A percentile compares a stretch with the other conserved stretches of the same genome.
phyloP scores from a whole-genome alignment of 2,797 vertebrate species.

The Eleutherodactylus coqui region DNA sequence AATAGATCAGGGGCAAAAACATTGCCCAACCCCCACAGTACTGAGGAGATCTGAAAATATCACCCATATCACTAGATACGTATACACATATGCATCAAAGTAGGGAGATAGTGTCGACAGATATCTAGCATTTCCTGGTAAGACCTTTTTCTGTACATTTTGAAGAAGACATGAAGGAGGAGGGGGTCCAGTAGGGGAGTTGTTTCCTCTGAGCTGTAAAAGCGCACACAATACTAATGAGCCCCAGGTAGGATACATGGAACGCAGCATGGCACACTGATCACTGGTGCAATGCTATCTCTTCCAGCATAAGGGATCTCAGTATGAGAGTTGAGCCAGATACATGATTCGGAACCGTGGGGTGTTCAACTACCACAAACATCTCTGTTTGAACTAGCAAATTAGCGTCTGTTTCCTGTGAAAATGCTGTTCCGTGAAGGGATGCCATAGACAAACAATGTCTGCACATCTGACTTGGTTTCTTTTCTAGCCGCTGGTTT shows the following conservation, averaged over 20 bases:
- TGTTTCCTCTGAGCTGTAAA: background rate
- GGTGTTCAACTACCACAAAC: constrained; percentile 44
- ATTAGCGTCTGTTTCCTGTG: constrained; percentile 38
- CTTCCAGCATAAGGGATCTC: constrained; percentile 6
- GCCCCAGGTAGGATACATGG: background rate
- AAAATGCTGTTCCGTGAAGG: constrained; percentile 32
- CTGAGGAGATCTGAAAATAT: too few relatives aligned
- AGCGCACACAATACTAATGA: background rate
- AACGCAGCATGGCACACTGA: background rate
- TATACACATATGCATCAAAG: too few relatives aligned
- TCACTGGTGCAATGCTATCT: constrained; percentile 24
- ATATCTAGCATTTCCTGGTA: background rate
- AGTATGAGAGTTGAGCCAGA: constrained; percentile 30
- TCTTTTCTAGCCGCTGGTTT: constrained; percentile 37
- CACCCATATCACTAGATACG: too few relatives aligned
- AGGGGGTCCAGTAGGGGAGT: background rate
- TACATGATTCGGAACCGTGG: constrained; percentile 28
- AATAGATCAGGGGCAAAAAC: too few relatives aligned
- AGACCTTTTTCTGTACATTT: background rate
- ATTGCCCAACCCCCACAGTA: too few relatives aligned
- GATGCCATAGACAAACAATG: constrained; percentile 51
- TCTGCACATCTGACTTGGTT: constrained; percentile 52
- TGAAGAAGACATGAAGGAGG: background rate
- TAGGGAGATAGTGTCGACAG: too few relatives aligned
- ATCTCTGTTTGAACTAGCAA: constrained; percentile 55